Conservation (phyloP, 2,888 invertebrate genomes). For the Ochlodes sylvanus region DNA sequence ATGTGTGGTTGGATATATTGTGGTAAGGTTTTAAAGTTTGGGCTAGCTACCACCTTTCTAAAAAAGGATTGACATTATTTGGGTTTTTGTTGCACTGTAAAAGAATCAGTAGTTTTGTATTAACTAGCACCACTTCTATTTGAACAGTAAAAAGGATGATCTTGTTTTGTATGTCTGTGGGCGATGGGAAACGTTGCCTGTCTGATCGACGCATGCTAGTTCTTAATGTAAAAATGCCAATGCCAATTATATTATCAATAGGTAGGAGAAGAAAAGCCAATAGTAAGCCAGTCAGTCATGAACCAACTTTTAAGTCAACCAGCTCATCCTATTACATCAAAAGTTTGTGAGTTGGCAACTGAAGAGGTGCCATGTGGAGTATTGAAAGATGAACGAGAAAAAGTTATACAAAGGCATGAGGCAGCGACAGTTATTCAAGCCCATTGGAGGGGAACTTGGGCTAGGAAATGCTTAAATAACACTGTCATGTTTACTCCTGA, state of each 20-base stretch:
- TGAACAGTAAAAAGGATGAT: too few relatives aligned
- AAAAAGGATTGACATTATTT: too few relatives aligned
- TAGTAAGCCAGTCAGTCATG: constrained; percentile 54
- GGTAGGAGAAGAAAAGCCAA: constrained; percentile 41
- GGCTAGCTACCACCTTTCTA: too few relatives aligned
- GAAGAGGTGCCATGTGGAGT: constrained; percentile 66
- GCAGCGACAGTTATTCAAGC: constrained; percentile 71
- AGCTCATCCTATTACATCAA: constrained; percentile 50
- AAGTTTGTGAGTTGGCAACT: constrained; percentile 67
- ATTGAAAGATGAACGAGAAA: constrained; percentile 65
- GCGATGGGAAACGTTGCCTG: too few relatives aligned
- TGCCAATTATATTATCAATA: constrained; percentile 14
- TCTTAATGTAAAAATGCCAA: too few relatives aligned
- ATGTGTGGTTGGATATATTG: too few relatives aligned
- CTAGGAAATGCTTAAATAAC: constrained; percentile 58
- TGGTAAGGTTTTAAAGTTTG: too few relatives aligned
- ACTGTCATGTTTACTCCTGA: constrained; percentile 57
- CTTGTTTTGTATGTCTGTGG: too few relatives aligned
- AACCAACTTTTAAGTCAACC: constrained; percentile 52
- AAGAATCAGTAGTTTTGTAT: too few relatives aligned
- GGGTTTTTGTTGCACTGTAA: too few relatives aligned
- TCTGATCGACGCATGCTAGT: too few relatives aligned
- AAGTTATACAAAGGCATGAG: constrained; percentile 61
- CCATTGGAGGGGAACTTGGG: constrained; percentile 70
- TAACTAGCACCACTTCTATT: too few relatives aligned